phyloP scores from a whole-genome alignment of 2,888 invertebrate genomes.

The Nephrocerus scutellatus region DNA sequence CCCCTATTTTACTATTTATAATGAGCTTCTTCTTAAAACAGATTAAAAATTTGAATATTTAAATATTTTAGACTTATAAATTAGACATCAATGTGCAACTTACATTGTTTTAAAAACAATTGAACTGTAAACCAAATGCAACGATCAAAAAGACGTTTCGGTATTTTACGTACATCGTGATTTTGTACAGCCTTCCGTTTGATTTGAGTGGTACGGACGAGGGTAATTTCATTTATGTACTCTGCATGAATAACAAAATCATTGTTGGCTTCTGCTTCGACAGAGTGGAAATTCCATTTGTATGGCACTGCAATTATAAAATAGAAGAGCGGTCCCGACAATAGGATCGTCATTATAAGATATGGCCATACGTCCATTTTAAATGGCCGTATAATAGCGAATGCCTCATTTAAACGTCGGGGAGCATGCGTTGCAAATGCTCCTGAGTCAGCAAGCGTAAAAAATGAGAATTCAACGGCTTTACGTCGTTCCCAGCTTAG shows the following conservation, averaged over 20 bases:
- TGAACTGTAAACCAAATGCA: constrained; percentile 70
- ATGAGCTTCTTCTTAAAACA: no score
- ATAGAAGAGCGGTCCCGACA: constrained; percentile 65
- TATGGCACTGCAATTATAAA: constrained; percentile 58
- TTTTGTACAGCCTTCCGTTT: constrained; percentile 9
- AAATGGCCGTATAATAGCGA: constrained; percentile 67
- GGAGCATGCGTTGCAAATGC: constrained; percentile 72
- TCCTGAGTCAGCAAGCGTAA: constrained; percentile 69
- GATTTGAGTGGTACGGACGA: constrained; percentile 21
- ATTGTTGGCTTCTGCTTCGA: background rate
- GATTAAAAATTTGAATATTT: background rate
- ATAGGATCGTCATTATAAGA: constrained; percentile 56
- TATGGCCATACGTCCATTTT: constrained; percentile 71
- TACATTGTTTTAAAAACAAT: constrained; percentile 65
- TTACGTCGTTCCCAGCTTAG: constrained; percentile 65
- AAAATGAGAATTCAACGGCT: constrained; percentile 68
- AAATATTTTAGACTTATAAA: background rate
- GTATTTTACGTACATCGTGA: constrained; percentile 31
- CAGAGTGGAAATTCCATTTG: constrained; percentile 26
- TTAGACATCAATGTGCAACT: constrained; percentile 27
- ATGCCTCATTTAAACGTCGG: constrained; percentile 62
- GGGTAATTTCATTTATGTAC: constrained; percentile 42
- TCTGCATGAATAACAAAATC: constrained; percentile 29
- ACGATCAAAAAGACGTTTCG: constrained; percentile 50
- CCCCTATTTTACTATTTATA: no score